Percentiles rank a stretch among this genome's conserved stretches.
phyloP scores from a whole-genome alignment of 2,113 vertebrate genomes.

The Neolamprologus hecqui region DNA sequence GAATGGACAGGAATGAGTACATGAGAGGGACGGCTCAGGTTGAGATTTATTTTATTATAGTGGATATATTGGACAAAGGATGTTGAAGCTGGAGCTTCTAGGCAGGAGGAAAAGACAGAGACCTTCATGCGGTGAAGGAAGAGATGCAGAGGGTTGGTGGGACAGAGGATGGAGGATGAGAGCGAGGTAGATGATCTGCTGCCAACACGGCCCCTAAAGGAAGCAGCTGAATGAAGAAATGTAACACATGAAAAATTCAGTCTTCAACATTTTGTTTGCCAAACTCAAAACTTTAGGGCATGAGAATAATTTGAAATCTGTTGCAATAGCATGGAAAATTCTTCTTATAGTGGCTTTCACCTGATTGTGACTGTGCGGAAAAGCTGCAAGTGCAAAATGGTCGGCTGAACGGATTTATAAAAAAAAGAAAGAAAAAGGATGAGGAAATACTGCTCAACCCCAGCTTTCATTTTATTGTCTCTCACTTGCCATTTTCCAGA shows the following conservation, averaged over 20 bases:
- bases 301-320: not conserved
- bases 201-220: not conserved
- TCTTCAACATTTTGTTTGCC: not conserved
- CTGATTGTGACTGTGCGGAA: not conserved
- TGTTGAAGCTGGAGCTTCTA: not conserved
- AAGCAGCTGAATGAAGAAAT: not conserved
- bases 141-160: not conserved
- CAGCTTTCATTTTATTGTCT: not conserved
- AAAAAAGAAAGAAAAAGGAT: not conserved
- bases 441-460: not conserved
- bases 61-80: not conserved
- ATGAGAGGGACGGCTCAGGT: not conserved
- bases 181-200: not conserved
- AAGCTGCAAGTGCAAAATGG: not conserved
- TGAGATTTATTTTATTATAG: not conserved
- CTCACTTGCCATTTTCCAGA: not conserved
- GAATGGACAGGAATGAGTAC: not conserved
- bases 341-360: not conserved
- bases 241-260: not conserved
- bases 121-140: not conserved
- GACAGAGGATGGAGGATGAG: not conserved
- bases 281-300: not conserved
- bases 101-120: not conserved
- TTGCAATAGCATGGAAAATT: not conserved
- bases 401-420: fast-evolving